Percentiles rank a stretch among this genome's conserved stretches.
These are phyloP conservation scores for Antheraea mylitta DNA, from an alignment of 1,140 invertebrate genomes.

Conservation along the genomic window DNA sequence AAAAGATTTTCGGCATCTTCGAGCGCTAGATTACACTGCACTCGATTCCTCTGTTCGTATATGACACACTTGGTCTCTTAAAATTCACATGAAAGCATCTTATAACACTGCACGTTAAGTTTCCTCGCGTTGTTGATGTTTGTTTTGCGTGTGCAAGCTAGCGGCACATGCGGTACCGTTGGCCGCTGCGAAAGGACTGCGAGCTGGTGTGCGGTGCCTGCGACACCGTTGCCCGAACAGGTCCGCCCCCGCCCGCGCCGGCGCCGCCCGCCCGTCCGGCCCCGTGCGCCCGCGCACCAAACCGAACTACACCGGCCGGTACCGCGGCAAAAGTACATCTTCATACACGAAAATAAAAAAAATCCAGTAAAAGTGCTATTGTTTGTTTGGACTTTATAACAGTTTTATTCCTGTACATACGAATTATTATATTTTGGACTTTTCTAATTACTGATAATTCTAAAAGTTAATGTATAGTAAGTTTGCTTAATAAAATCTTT, in stretches of 20 bases:
- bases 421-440: too few relatives aligned
- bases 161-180: slow-evolving; percentile 73
- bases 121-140: slow-evolving; percentile 65
- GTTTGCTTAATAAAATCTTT: too few relatives aligned
- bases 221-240: slow-evolving; percentile 77
- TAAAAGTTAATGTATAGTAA: too few relatives aligned
- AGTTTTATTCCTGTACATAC: too few relatives aligned
- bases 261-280: slow-evolving; percentile 40
- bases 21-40: slow-evolving; percentile 56
- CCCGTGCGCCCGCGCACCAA: slow-evolving; percentile 35
- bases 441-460: too few relatives aligned
- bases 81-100: slow-evolving; percentile 67
- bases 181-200: slow-evolving; percentile 72
- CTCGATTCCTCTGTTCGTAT: slow-evolving; percentile 58
- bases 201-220: slow-evolving; percentile 64
- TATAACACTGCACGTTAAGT: slow-evolving; percentile 69
- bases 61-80: slow-evolving; percentile 60
- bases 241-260: slow-evolving; percentile 67
- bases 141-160: slow-evolving; percentile 60
- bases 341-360: slow-evolving; percentile 49
- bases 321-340: slow-evolving; percentile 22
- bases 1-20: slow-evolving; percentile 93
- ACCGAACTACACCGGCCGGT: slow-evolving; percentile 18
- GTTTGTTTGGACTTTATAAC: slow-evolving; percentile 24
- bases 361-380: slow-evolving; percentile 75